phyloP scores from a whole-genome alignment of 2,113 vertebrate species.

The Lepisosteus osseus region DNA sequence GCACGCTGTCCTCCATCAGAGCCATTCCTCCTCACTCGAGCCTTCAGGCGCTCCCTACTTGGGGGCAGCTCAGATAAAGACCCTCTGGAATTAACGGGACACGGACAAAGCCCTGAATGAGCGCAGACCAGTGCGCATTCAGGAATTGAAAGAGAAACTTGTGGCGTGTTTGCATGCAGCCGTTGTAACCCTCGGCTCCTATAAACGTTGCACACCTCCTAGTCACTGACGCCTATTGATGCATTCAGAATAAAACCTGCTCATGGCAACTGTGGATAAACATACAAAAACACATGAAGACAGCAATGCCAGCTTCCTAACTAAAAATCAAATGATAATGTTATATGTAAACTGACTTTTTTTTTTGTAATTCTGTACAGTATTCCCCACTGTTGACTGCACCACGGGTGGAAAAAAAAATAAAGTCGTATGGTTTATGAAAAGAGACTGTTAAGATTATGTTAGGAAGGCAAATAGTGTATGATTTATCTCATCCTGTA shows the following conservation, averaged over 20 bases:
- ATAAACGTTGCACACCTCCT: conserved; percentile 84
- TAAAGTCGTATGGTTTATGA: conserved; percentile 74
- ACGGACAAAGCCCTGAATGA: not conserved
- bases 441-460: conserved; percentile 87
- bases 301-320: conserved; percentile 63
- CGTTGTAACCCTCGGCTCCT: conserved; percentile 84
- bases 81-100: conserved; percentile 27
- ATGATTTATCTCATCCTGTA: conserved; percentile 94
- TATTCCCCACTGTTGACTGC: conserved; percentile 81
- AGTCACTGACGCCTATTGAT: conserved; percentile 70
- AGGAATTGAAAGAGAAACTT: conserved; percentile 61
- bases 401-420: conserved; percentile 82
- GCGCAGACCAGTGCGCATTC: conserved; percentile 19
- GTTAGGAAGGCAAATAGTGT: conserved; percentile 88
- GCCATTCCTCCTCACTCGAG: conserved; percentile 30
- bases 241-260: conserved; percentile 58
- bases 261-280: conserved; percentile 69
- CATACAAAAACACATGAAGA: conserved; percentile 41
- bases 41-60: not conserved
- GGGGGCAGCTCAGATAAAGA: not conserved
- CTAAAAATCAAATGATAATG: conserved; percentile 64
- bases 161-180: conserved; percentile 98
- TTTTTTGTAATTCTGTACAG: conserved; percentile 95
- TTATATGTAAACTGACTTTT: conserved; percentile 90
- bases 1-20: conserved; percentile 50